Percentiles rank a stretch among this genome's conserved stretches.
These are phyloP conservation scores for Erpornis zantholeuca DNA, from an alignment of 2,113 vertebrate genomes.

Conservation along the genomic window DNA sequence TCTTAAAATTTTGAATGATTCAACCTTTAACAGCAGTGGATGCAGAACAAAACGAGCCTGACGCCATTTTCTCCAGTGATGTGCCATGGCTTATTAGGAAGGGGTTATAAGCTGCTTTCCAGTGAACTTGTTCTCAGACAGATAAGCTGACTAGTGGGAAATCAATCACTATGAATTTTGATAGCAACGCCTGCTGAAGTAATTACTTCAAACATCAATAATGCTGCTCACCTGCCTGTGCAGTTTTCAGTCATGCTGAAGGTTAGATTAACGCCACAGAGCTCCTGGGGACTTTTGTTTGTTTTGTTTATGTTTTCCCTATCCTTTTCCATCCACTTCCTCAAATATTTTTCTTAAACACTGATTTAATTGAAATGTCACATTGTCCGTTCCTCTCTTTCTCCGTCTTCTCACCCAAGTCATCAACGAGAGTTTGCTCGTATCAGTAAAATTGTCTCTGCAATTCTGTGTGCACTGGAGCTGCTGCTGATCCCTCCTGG, in stretches of 20 bases:
- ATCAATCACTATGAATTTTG: constrained; percentile 70
- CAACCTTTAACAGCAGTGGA: constrained; percentile 38
- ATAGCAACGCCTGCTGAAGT: constrained; percentile 58
- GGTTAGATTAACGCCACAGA: constrained; percentile 21
- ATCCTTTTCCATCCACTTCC: not conserved
- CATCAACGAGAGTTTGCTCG: not conserved
- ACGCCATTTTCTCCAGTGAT: constrained; percentile 38
- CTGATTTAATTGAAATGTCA: constrained; percentile 30
- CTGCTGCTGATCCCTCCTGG: constrained; percentile 22
- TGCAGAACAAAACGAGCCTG: constrained; percentile 53
- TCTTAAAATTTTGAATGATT: constrained; percentile 29
- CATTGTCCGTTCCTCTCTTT: not conserved
- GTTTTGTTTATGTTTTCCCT: constrained; percentile 26
- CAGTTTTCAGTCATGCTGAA: constrained; percentile 45
- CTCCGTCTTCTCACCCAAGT: not conserved
- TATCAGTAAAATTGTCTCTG: constrained; percentile 16
- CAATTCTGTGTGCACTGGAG: not conserved
- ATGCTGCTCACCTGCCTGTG: constrained; percentile 55
- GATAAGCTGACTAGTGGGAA: constrained; percentile 67
- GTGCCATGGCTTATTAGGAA: constrained; percentile 66
- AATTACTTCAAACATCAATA: constrained; percentile 64
- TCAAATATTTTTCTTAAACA: not conserved
- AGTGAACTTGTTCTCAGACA: constrained; percentile 48
- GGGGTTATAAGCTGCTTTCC: constrained; percentile 63
- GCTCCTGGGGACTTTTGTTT: constrained; percentile 5